phyloP scores from a whole-genome alignment of 2,113 vertebrate species.

The Lanius collurio region DNA sequence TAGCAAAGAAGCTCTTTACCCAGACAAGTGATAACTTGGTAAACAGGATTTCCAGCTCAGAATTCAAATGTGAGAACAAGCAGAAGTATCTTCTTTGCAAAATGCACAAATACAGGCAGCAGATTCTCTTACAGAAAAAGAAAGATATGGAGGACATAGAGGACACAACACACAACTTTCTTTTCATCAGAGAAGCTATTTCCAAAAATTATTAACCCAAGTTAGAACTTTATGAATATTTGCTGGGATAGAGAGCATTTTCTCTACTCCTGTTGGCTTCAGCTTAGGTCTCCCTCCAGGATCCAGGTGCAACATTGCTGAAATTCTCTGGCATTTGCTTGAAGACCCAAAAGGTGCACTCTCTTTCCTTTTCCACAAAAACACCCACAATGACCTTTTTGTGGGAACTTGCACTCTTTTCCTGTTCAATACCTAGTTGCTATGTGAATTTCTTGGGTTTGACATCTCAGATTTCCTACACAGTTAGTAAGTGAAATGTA shows the following conservation, averaged over 20 bases:
- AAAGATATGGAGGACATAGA: background rate
- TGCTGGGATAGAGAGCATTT: background rate
- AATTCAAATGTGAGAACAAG: background rate
- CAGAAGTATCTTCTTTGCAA: background rate
- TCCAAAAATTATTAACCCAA: background rate
- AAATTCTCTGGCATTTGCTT: constrained; percentile 1
- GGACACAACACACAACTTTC: background rate
- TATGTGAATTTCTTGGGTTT: background rate
- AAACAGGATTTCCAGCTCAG: constrained; percentile 30
- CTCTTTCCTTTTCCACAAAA: background rate
- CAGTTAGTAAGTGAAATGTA: background rate
- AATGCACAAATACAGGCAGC: background rate
- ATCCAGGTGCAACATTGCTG: constrained; percentile 4
- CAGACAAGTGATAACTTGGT: background rate
- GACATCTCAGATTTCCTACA: background rate
- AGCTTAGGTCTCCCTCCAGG: background rate
- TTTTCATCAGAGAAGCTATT: background rate
- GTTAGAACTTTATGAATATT: background rate
- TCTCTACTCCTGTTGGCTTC: background rate
- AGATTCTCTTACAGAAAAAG: background rate
- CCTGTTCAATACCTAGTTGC: background rate
- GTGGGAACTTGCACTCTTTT: background rate
- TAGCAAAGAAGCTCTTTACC: constrained; percentile 16
- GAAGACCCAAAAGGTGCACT: background rate
- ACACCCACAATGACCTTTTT: background rate